Evolutionary conservation across 1,140 invertebrate genomes (phyloP), one percentile per base, ranked within the genome.

Genomic region (Stegodyphus mimosarum): DNA sequence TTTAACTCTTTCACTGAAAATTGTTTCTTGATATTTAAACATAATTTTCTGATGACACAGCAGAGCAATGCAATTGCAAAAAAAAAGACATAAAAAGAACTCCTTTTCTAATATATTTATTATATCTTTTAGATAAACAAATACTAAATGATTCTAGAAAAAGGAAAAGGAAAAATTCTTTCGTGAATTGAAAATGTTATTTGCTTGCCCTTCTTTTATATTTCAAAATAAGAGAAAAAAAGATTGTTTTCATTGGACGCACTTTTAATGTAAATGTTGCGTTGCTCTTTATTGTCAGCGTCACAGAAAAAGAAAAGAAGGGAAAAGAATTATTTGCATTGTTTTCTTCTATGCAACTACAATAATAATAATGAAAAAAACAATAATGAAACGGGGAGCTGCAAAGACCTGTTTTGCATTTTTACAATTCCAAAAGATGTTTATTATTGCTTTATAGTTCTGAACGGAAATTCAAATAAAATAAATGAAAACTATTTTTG

Each of bases 321-420:
- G 13, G 55, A 77, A 64, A 77, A 18, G 78, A 80, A 66, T 71
- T 80, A 80, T 80, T 69, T 80, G 78, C 78, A 80, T 80, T 80
- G 78, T 80, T 72, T 80, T 72, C 67, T n/a, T 33, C 52, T 10
- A 33, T 71, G 33, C 33, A 33, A 3, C 33, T 33, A 33, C 33
- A 33, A 33, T 33, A 33, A 33, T 33, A 33, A 15, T 60, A 49
- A 13, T 33, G 50, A 50, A 18, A 71, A 71, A 63, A 69, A 64
- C 66, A 78, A 78, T 63, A 78, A 78, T 78, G 76, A 80, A 72
- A 60, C 55, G 15, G 55, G 9, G 55, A 80, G 33, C 78, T 80
- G 78, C 66, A 80, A 80, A 80, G 78, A 70, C 78, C 78, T 80
- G 67, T 51, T 80, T 80, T 71, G 78, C 78, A 80, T 80, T 80